Evolutionary conservation across 1,140 invertebrate species (phyloP), one percentile per base, ranked within the genome.

Genomic region (Drosophila asahinai): DNA sequence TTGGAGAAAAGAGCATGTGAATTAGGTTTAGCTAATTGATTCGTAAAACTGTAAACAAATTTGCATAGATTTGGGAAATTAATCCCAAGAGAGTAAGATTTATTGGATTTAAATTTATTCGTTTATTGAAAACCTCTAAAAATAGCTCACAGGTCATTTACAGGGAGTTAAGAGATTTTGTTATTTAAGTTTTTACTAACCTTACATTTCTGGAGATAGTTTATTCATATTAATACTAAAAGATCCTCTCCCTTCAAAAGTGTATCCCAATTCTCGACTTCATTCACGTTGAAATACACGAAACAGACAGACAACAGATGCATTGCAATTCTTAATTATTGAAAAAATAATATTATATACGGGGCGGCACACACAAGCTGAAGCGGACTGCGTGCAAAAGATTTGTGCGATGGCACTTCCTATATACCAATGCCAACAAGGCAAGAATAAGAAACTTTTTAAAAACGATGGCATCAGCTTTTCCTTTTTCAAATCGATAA

Each of bases 251-350:
- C 19, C 22, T 58, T 7, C 9, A 5, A 43, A 52, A 74, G 70
- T 11, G 70, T 75, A 74, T 63, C 5, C 45, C 17, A 42, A 42
- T 38, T 71, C n/a, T 57, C 42, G 33, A 25, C 65, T 19, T 55
- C 8, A n/a, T 43, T 60, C 11, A 4, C 19, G 4, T 22, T 49
- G 36, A 62, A 65, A 75, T 38, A 19, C 27, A 61, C 48, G 9
- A 25, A 62, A 61, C 48, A 67, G 70, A 76, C 64, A 75, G 30
- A 57, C 51, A 82, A 77, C 68, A 81, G 73, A 81, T 81, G 80
- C 66, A 67, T 15, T 72, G 59, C 65, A 79, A 62, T 79, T 66
- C 75, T 63, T 72, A 87, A 76, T 87, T 86, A 83, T 82, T 79
- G 42, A 72, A 76, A 74, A 80, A 80, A 61, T 65, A 59, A 68